phyloP scores from a whole-genome alignment of 1,140 invertebrate genomes.

The Drosophila prosaltans region DNA sequence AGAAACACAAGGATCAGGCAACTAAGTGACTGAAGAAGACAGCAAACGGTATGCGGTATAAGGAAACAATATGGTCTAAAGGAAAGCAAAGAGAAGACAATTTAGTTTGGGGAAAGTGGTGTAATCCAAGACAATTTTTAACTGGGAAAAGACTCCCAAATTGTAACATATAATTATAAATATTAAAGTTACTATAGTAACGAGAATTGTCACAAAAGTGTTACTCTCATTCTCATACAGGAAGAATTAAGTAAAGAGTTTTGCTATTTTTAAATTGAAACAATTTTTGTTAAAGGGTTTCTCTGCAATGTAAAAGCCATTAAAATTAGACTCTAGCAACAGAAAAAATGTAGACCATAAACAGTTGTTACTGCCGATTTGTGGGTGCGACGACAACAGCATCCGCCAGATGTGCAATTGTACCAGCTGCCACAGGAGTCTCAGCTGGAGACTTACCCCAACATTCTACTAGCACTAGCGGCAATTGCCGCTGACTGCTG shows the following conservation, averaged over 20 bases:
- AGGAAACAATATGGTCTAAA: constrained; percentile 11
- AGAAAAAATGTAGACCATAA: background rate
- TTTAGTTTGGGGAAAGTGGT: no score
- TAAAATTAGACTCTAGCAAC: background rate
- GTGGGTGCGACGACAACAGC: constrained; percentile 26
- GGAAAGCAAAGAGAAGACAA: constrained; percentile 1
- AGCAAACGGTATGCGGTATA: background rate
- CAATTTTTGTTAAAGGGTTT: no score
- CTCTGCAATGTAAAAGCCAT: background rate
- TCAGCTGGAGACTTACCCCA: constrained; percentile 23
- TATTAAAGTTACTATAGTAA: background rate
- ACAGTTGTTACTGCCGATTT: constrained; percentile 4
- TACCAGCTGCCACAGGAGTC: constrained; percentile 38
- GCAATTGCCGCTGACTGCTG: constrained; percentile 45
- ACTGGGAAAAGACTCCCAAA: background rate
- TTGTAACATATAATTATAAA: background rate
- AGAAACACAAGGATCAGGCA: constrained; percentile 16
- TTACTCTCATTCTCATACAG: no score
- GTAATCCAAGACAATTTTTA: no score
- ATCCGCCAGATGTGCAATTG: constrained; percentile 63
- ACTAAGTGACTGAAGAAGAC: constrained; percentile 5
- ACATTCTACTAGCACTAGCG: constrained; percentile 4
- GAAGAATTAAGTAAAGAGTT: no score
- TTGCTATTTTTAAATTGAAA: no score
- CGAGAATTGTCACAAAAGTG: no score